These are phyloP conservation scores for Cnemophilus loriae DNA, from an alignment of 2,113 vertebrate genomes.

Conservation along the genomic window DNA sequence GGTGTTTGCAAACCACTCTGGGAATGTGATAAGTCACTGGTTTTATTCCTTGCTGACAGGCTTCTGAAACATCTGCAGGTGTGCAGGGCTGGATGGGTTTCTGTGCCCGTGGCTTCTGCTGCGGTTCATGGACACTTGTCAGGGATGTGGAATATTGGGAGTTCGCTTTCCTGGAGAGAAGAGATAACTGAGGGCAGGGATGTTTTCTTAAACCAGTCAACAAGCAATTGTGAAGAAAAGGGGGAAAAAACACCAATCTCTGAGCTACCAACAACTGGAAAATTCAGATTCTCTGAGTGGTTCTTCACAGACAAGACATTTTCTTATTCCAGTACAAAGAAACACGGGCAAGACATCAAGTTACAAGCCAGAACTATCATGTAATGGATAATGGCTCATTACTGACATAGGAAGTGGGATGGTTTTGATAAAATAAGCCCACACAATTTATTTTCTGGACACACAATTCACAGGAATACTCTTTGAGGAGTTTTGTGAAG, in stretches of 20 bases:
- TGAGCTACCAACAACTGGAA: neutral
- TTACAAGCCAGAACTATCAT: slow-evolving; percentile 21
- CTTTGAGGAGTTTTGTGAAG: neutral
- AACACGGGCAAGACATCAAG: neutral
- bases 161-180: rapidly evolving
- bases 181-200: neutral
- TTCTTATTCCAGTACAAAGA: neutral
- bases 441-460: neutral
- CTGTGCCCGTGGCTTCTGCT: neutral
- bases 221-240: neutral
- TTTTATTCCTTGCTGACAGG: neutral
- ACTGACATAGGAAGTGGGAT: neutral
- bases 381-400: neutral
- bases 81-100: neutral
- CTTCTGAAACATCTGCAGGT: neutral
- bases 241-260: neutral
- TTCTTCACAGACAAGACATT: neutral
- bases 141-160: neutral
- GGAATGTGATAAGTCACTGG: neutral
- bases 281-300: neutral
- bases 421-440: slow-evolving; percentile 30
- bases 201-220: neutral
- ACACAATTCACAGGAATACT: neutral
- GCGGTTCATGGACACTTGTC: neutral
- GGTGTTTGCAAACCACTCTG: neutral